Conservation (phyloP, 2,888 invertebrate genomes). For the Drosophila fulvimacula region DNA sequence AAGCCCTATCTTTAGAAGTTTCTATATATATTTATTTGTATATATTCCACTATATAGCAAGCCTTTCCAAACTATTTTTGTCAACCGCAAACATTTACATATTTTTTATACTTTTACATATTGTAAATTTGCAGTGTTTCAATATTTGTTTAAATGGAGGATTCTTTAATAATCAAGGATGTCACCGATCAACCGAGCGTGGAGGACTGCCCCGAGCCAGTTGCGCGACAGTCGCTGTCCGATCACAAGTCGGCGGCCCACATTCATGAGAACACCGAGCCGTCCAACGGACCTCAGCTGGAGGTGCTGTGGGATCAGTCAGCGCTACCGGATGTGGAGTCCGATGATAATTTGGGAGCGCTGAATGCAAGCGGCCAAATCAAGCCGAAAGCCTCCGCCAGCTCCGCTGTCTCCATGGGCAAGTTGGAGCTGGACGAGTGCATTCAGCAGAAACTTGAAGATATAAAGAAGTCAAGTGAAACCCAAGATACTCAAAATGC, state of each 20-base stretch:
- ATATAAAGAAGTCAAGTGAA: background rate
- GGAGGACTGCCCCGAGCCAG: background rate
- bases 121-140: background rate
- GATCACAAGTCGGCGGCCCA: background rate
- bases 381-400: background rate
- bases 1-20: background rate
- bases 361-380: background rate
- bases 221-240: too few relatives aligned
- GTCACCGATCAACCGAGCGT: background rate
- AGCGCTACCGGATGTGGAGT: background rate
- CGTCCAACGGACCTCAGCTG: background rate
- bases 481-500: background rate
- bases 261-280: background rate
- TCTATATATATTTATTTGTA: background rate
- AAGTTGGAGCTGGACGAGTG: background rate
- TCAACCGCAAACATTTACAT: background rate
- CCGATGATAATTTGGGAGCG: background rate
- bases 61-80: background rate
- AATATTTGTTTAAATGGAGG: slow-evolving; percentile 8
- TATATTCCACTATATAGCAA: background rate
- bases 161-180: background rate
- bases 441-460: background rate
- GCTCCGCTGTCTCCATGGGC: background rate
- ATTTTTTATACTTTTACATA: background rate
- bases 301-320: background rate